Evolutionary conservation across 2,888 invertebrate species (phyloP), one percentile per base, ranked within the genome.

Genomic region (Thyatira batis): DNA sequence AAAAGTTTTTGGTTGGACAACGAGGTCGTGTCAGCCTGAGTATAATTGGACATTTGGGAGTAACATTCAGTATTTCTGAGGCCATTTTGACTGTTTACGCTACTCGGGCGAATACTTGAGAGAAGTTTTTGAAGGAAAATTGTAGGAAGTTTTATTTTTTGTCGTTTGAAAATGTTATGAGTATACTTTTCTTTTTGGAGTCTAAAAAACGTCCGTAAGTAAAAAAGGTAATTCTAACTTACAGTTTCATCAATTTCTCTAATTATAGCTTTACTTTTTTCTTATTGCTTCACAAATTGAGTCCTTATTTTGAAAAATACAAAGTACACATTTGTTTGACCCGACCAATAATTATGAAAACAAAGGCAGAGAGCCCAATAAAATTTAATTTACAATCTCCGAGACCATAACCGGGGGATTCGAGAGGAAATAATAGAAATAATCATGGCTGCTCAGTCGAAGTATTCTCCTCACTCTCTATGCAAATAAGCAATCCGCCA

Each of bases 401-500:
- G 44, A 17, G 49, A 53, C 55, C 57, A 55, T 54, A 55, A 59
- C 54, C 50, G 39, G 39, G 58, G 43, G 54, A 59, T 60, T 54
- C 46, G 43, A 39, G 58, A 64, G 73, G 69, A 73, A 84, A 83
- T 84, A 82, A 84, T 78, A 82, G 81, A 84, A 83, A 84, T 84
- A 81, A 85, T 84, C 80, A 83, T 71, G 73, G 61, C 67, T 67
- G 59, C 66, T 59, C 64, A 61, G 71, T 71, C 67, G 69, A 68
- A 74, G 68, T 67, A 71, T 69, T 71, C 39, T 39, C 13, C 39
- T 67, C 77, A 76, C 81, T 86, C 78, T 85, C 74, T 86, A 85
- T 86, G 85, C 81, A 80, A 86, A 86, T 85, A 71, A 75, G 80
- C 76, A 76, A 77, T 78, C 76, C 78, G 74, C 80, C 76, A 69